Evolutionary conservation across 2,797 vertebrate genomes (phyloP), one percentile per base, ranked within the genome.

Genomic region (Rhabdomys pumilio): DNA sequence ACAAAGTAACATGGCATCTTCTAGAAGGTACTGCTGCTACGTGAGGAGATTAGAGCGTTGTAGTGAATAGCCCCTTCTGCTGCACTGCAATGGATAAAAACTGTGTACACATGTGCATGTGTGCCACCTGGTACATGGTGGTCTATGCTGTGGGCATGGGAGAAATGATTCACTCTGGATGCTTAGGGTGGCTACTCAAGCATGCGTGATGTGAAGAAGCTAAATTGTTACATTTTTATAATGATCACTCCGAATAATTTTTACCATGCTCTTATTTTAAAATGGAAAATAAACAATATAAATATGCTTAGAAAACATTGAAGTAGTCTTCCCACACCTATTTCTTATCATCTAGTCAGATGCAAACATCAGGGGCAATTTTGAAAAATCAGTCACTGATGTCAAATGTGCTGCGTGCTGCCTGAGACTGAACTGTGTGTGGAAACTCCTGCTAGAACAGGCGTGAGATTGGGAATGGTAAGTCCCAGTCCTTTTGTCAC

Each of bases 21-120:
- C 20, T 29, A 5, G 73, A 87, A 77, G 31, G 55, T 29, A 4
- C 26, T 86, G 79, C 26, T 81, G 55, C 22, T 17, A 31, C 72
- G 20, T 57, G 59, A 63, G 38, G 0, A 63, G 65, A 14, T 8
- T 13, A 14, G 1, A 4, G 24, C 53, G 24, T 8, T 3, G 0
- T 41, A n/a, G 22, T 12, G 22, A 13, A 53, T 0, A 0, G 6
- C 22, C 19, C 44, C 47, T 34, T 29, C 38, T 31, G 9, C 20
- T 65, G 13, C 38, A 17, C 3, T 8, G 8, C 38, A 4, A 0
- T 3, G 5, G 20, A 53, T 26, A 2, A 34, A 75, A 31, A 31
- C 69, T 59, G 65, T 53, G 34, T n/a, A 7, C 26, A 9, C 2
- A 10, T 0, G 9, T 19, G 20, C 34, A 61, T 4, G 1, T 31